Conservation (phyloP, 2,113 vertebrate genomes). For the Nesogale talazaci region DNA sequence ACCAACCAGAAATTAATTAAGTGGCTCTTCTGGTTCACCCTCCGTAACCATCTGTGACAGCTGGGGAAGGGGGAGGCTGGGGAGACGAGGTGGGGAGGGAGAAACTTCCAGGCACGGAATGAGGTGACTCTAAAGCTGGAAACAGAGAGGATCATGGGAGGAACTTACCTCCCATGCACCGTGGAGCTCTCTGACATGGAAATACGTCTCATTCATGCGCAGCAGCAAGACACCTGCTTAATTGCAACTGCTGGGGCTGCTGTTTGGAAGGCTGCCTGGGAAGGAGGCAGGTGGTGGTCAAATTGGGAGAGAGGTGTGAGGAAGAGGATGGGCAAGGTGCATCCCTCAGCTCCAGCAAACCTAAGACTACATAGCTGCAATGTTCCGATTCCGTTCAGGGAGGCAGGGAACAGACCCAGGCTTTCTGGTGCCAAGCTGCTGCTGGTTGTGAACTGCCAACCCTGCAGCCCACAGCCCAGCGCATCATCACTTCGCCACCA, state of each 20-base stretch:
- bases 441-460: no score
- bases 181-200: neutral
- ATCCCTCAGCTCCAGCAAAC: neutral
- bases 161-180: neutral
- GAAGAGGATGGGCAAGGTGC: no score
- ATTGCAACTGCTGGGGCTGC: neutral
- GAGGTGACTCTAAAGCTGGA: neutral
- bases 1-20: slow-evolving; percentile 49
- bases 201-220: neutral
- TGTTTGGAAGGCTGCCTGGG: neutral
- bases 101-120: neutral
- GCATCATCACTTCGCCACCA: no score
- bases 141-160: neutral
- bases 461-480: no score
- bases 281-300: neutral
- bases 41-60: neutral
- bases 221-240: neutral
- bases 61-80: neutral
- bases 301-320: neutral
- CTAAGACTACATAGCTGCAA: neutral
- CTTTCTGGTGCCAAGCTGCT: no score
- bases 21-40: neutral
- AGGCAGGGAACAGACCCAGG: neutral
- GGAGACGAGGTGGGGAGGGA: no score
- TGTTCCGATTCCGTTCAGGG: neutral